Percentiles rank a stretch among this genome's conserved stretches.
Evolutionary conservation across 2,113 vertebrate genomes (phyloP).

Genomic region (Castor canadensis): DNA sequence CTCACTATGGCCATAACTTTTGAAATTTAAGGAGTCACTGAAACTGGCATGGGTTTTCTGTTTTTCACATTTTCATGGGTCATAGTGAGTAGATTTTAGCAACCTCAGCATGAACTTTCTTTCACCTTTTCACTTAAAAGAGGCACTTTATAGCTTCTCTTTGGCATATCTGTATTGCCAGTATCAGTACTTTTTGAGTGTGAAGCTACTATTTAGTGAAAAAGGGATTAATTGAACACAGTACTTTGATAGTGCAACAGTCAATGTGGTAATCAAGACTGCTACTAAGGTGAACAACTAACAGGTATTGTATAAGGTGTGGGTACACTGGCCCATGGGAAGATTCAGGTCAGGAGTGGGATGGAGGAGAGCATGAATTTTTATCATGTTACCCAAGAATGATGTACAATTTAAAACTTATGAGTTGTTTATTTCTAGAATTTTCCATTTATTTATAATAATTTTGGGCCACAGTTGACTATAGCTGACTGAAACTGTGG

Average conservation of each 20-base stretch:
- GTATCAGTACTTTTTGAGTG: background rate
- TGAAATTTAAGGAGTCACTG: background rate
- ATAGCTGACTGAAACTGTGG: background rate
- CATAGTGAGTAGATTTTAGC: background rate
- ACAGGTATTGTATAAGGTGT: background rate
- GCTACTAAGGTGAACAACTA: no score
- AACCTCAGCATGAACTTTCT: background rate
- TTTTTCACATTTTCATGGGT: background rate
- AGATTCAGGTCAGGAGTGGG: background rate
- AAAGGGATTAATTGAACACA: background rate
- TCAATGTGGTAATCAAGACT: background rate
- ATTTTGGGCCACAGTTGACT: background rate
- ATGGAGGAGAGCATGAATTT: background rate
- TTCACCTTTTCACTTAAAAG: background rate
- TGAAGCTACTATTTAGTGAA: background rate
- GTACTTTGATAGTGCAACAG: fast-evolving
- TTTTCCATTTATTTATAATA: background rate
- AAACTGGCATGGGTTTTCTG: background rate
- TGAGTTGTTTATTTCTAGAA: background rate
- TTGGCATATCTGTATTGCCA: background rate
- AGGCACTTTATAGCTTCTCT: background rate
- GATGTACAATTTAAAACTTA: background rate
- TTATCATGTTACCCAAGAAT: background rate
- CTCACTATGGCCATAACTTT: no score
- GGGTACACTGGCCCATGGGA: no score